Conservation (phyloP, 2,113 vertebrate genomes). For the Craseonycteris thonglongyai region DNA sequence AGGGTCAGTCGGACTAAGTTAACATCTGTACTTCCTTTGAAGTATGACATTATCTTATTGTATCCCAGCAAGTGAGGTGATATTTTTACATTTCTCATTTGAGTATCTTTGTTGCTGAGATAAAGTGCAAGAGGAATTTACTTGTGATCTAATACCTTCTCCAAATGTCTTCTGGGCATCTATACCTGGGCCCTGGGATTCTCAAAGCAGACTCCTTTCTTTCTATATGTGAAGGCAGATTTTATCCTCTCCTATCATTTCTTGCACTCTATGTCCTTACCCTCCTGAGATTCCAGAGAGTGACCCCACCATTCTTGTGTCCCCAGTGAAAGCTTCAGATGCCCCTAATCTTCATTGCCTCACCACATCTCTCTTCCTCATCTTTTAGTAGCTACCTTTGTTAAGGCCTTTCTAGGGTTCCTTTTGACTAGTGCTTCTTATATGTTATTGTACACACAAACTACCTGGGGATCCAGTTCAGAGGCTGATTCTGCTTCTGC, state of each 20-base stretch:
- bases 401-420: neutral
- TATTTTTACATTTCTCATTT: neutral
- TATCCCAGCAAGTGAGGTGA: neutral
- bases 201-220: neutral
- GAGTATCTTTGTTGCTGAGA: neutral
- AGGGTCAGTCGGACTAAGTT: neutral
- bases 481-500: neutral
- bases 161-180: neutral
- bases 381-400: neutral
- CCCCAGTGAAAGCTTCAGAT: neutral
- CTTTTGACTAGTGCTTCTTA: neutral
- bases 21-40: neutral
- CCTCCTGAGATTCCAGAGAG: neutral
- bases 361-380: neutral
- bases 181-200: neutral
- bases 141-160: neutral
- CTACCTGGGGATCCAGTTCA: neutral
- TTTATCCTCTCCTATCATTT: neutral
- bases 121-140: neutral
- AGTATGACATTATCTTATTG: neutral
- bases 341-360: rapidly evolving
- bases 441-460: neutral
- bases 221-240: neutral
- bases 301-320: neutral
- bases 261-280: neutral